Percentiles rank a stretch among this genome's conserved stretches.
These are phyloP conservation scores for Pomacea canaliculata DNA, from an alignment of 2,888 invertebrate species.

Conservation along the genomic window DNA sequence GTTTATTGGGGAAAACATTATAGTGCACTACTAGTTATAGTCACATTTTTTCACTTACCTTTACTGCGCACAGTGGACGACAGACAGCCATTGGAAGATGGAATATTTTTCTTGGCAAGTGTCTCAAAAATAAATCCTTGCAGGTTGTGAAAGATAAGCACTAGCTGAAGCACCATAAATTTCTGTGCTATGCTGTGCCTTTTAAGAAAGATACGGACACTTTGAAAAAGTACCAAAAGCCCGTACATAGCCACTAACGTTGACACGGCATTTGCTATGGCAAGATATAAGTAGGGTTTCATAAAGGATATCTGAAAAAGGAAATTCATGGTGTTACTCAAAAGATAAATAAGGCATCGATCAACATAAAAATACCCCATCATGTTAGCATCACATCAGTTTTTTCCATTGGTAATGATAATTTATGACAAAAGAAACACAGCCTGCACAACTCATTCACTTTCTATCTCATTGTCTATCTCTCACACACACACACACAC, in stretches of 20 bases:
- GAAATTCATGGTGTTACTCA: no score
- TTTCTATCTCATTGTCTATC: no score
- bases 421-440: no score
- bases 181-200: conserved; percentile 29
- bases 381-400: no score
- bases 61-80: conserved; percentile 17
- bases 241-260: conserved; percentile 35
- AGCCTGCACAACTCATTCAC: no score
- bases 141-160: conserved; percentile 28
- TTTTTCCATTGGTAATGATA: no score
- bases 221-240: conserved; percentile 28
- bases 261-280: conserved; percentile 18
- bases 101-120: conserved; percentile 11
- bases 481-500: no score
- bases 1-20: no score
- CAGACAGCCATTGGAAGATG: conserved; percentile 4
- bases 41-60: conserved; percentile 16
- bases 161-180: conserved; percentile 30
- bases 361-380: no score
- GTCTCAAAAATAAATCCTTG: conserved; percentile 30
- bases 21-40: no score
- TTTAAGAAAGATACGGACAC: conserved; percentile 21
- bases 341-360: no score
- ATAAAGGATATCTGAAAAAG: neutral
- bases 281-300: conserved; percentile 29